phyloP scores from a whole-genome alignment of 1,140 invertebrate species.

The Cydia fagiglandana region DNA sequence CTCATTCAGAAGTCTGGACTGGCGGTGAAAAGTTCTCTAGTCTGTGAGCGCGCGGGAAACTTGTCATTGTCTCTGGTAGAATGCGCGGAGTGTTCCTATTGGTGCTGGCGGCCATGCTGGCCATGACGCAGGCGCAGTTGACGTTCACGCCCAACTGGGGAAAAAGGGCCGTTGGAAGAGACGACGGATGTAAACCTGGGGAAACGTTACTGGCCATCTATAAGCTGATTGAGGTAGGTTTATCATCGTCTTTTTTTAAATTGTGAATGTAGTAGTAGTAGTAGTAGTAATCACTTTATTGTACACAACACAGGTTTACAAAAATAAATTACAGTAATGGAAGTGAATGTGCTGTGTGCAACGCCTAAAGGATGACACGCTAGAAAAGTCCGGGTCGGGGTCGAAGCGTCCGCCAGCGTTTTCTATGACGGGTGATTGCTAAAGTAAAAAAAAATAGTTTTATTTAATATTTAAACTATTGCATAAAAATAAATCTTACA shows the following conservation, averaged over 20 bases:
- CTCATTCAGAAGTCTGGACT: not conserved
- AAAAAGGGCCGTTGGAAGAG: conserved; percentile 41
- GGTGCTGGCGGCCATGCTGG: conserved; percentile 35
- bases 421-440: no score
- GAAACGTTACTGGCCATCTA: conserved; percentile 49
- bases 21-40: not conserved
- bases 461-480: no score
- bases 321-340: no score
- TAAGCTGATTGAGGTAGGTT: conserved; percentile 48
- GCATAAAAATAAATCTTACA: no score
- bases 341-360: no score
- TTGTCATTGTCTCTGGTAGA: conserved; percentile 32
- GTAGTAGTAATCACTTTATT: no score
- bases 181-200: conserved; percentile 42
- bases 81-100: conserved; percentile 46
- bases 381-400: no score
- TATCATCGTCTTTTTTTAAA: not conserved
- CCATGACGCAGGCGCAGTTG: conserved; percentile 44
- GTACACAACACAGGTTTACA: no score
- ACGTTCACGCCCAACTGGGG: conserved; percentile 34
- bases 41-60: not conserved
- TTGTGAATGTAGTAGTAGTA: no score
- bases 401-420: no score
- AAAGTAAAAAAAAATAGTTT: no score
- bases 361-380: no score